A percentile compares a stretch with the other conserved stretches of the same genome.
Evolutionary conservation across 2,113 vertebrate genomes (phyloP).

Genomic region (Beaufortia kweichowensis): DNA sequence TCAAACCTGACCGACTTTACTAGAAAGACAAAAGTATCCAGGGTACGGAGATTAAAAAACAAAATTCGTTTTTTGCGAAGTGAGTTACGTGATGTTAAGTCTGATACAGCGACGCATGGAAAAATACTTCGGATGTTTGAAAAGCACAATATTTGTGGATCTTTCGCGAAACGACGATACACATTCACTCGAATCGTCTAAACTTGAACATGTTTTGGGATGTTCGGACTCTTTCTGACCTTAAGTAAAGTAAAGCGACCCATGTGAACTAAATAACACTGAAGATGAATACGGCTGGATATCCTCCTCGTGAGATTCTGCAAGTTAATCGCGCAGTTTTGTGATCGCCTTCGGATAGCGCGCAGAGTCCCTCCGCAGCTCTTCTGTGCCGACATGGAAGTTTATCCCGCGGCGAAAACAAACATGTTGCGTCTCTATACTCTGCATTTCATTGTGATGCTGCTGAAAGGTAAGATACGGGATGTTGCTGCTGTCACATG

Average conservation of each 20-base stretch:
- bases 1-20: slow-evolving; percentile 15
- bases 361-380: not conserved
- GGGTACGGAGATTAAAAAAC: not conserved
- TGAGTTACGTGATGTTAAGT: not conserved
- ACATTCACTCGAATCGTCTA: too few relatives aligned
- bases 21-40: slow-evolving; percentile 23
- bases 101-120: not conserved
- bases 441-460: slow-evolving; percentile 64
- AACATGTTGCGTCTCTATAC: slow-evolving; percentile 75
- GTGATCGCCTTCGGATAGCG: slow-evolving; percentile 34
- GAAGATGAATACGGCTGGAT: slow-evolving; percentile 3
- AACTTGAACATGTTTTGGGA: slow-evolving; percentile 8
- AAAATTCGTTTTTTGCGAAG: not conserved
- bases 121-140: slow-evolving; percentile 1
- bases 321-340: slow-evolving; percentile 45
- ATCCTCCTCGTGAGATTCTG: slow-evolving; percentile 12
- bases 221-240: not conserved
- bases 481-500: not conserved
- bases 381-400: slow-evolving; percentile 54
- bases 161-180: slow-evolving; percentile 24
- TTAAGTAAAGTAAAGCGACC: slow-evolving; percentile 9
- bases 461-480: slow-evolving; percentile 70
- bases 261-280: slow-evolving; percentile 6
- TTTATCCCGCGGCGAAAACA: slow-evolving; percentile 53
- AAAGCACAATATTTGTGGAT: slow-evolving; percentile 20